Base-by-base conservation (phyloP, 2,888 invertebrate genomes). In the Metalampra italica region DNA sequence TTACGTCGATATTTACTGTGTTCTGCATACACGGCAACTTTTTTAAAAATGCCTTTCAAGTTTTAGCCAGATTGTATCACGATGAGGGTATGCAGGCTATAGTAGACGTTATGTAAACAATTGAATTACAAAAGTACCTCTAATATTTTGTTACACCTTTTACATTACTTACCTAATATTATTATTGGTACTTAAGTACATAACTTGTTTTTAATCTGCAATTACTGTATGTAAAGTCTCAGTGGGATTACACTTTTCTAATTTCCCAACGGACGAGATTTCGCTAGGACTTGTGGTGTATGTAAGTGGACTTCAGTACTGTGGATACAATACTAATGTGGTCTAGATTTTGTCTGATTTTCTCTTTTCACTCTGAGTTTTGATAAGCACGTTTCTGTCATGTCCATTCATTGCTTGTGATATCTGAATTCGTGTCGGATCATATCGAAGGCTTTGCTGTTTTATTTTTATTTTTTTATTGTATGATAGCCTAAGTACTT, bases 361-460 rank as follows among this genome's bases (percentile, higher is more conserved):
- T 22, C 22, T 22, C 22, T 39, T 46, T 46, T 41, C 46, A 40
- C 46, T 47, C 41, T 43, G 32, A 32, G 12, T 13, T 32, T 22
- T n/a, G 32, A 43, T 32, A 41, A 43, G 15, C 43, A 9, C 13
- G 14, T 43, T 13, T 29, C 29, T 43, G 43, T 43, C 43, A 43
- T 32, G 14, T 32, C 12, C 13, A 29, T 9, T 22, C 13, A 29
- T 11, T 29, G n/a, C 29, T 29, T 15, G 12, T 29, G 41, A 42
- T 15, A 29, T 47, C 37, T 40, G 32, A 48, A 40, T 36, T 44
- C 40, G 40, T 48, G 48, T 40, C 44, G 45, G 30, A 48, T 48
- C 32, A 13, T 40, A 48, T 48, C 44, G 43, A 44, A 29, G 22
- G 40, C 29, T 29, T 48, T 34, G 12, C 7, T 13, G 22, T 42